A percentile compares a stretch with the other conserved stretches of the same genome.
phyloP scores from a whole-genome alignment of 2,797 vertebrate genomes.

The Anguilla anguilla region DNA sequence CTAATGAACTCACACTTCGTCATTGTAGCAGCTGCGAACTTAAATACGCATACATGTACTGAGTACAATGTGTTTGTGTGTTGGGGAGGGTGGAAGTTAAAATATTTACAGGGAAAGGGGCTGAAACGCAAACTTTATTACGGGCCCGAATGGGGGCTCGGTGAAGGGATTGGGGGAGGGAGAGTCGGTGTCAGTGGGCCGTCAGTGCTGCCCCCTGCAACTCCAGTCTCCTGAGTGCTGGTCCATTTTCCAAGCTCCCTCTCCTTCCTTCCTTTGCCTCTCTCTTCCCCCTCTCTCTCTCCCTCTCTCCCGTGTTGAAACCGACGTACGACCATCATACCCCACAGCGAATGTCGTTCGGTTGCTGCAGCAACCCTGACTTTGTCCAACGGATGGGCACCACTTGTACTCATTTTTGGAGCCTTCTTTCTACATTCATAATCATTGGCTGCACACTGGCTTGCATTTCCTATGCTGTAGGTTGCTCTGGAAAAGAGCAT shows the following conservation, averaged over 20 bases:
- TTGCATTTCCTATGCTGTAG: too few relatives aligned
- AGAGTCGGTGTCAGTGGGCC: too few relatives aligned
- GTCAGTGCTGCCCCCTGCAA: not conserved
- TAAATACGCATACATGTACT: not conserved
- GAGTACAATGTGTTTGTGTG: not conserved
- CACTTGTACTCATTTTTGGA: too few relatives aligned
- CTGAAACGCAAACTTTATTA: not conserved
- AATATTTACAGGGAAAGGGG: slow-evolving; percentile 23
- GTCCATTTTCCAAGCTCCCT: not conserved
- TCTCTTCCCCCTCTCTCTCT: not conserved
- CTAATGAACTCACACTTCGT: slow-evolving; percentile 24
- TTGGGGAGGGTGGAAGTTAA: not conserved
- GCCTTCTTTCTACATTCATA: not conserved
- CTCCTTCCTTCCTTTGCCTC: not conserved
- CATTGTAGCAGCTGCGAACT: not conserved
- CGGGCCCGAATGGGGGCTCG: not conserved
- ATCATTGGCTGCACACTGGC: too few relatives aligned
- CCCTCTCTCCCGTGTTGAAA: too few relatives aligned
- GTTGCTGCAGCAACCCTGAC: not conserved
- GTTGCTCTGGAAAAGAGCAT: too few relatives aligned
- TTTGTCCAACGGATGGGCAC: not conserved
- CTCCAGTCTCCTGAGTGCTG: not conserved
- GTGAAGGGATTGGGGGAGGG: not conserved
- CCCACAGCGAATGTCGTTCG: not conserved
- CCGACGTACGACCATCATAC: too few relatives aligned